These are phyloP conservation scores for Menidia beryllina DNA, from an alignment of 2,113 vertebrate genomes.

Conservation along the genomic window DNA sequence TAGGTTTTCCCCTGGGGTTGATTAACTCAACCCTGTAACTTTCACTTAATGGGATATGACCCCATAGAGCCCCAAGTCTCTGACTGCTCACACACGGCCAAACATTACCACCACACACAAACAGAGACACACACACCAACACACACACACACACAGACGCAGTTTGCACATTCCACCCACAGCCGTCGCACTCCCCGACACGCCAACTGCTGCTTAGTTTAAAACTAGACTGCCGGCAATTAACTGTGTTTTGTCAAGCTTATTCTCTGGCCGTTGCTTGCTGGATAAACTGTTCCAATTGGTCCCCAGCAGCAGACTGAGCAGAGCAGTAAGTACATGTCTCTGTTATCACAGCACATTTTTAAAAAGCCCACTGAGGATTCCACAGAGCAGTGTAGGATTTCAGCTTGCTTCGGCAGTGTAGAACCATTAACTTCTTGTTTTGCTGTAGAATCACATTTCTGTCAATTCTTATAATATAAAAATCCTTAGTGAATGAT, in stretches of 20 bases:
- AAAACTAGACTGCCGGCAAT: slow-evolving; percentile 72
- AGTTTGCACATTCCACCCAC: slow-evolving; percentile 51
- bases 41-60: slow-evolving; percentile 76
- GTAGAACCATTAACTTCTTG: slow-evolving; percentile 30
- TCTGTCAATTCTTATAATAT: slow-evolving; percentile 22
- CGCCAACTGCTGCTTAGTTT: slow-evolving; percentile 75
- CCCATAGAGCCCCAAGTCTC: slow-evolving; percentile 58
- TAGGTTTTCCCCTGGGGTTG: slow-evolving; percentile 74
- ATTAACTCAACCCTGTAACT: slow-evolving; percentile 76
- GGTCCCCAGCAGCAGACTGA: slow-evolving; percentile 62
- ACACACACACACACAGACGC: slow-evolving; percentile 36
- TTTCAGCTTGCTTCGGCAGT: slow-evolving; percentile 40
- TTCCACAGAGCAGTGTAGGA: slow-evolving; percentile 45
- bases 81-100: slow-evolving; percentile 49
- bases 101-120: slow-evolving; percentile 54
- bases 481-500: slow-evolving; percentile 26
- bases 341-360: slow-evolving; percentile 68
- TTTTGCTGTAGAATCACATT: slow-evolving; percentile 32
- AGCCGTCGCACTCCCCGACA: slow-evolving; percentile 34
- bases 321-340: slow-evolving; percentile 63
- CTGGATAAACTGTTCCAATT: slow-evolving; percentile 76
- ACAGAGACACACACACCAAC: slow-evolving; percentile 33
- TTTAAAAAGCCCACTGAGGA: slow-evolving; percentile 68
- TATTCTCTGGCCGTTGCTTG: slow-evolving; percentile 70
- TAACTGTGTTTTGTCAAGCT: slow-evolving; percentile 78